A percentile compares a stretch with the other conserved stretches of the same genome.
These are phyloP conservation scores for Dipodomys stephensi DNA, from an alignment of 2,113 vertebrate species.

Conservation along the genomic window DNA sequence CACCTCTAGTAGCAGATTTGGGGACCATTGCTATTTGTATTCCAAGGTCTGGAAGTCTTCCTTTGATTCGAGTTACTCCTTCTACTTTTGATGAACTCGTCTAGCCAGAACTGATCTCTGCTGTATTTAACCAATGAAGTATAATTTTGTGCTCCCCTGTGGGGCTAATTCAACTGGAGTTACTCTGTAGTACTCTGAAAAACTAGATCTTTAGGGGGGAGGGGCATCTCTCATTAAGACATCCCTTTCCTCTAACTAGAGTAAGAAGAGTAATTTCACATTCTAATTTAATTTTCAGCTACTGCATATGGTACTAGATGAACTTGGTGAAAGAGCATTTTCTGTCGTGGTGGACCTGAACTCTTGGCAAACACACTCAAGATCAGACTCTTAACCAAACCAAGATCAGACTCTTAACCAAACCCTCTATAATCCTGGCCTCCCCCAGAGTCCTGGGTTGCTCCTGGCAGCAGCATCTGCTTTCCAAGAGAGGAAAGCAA, in stretches of 20 bases:
- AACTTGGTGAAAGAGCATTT: background rate
- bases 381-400: background rate
- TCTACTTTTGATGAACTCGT: background rate
- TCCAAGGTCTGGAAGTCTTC: too few relatives aligned
- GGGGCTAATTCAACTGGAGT: background rate
- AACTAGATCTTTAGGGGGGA: background rate
- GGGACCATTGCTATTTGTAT: background rate
- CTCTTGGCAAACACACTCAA: background rate
- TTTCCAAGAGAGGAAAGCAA: background rate
- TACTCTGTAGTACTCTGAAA: background rate
- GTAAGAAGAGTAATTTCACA: background rate
- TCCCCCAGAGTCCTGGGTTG: background rate
- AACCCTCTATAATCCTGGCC: background rate
- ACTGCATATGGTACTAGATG: background rate
- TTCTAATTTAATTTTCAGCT: background rate
- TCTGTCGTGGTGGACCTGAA: background rate
- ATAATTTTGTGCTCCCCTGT: background rate
- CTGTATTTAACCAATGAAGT: background rate
- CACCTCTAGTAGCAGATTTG: background rate
- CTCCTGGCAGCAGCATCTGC: background rate
- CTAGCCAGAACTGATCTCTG: background rate
- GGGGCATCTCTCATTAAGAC: background rate
- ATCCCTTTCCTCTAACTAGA: background rate
- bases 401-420: background rate
- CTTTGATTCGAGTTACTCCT: background rate